phyloP scores from a whole-genome alignment of 2,113 vertebrate genomes.

The Accipiter cooperii region DNA sequence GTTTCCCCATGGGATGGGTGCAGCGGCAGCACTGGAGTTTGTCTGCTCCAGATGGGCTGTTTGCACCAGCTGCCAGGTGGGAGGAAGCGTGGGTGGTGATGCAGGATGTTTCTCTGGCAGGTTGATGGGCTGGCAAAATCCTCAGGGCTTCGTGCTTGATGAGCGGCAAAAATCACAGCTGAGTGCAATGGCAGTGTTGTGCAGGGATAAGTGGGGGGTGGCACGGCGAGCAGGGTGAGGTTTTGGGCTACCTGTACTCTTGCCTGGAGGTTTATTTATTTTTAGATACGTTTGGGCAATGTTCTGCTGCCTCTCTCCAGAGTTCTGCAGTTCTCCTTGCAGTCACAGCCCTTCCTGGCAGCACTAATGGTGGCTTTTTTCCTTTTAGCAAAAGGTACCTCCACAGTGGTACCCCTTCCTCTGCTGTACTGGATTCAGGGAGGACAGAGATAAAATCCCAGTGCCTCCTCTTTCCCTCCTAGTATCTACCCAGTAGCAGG shows the following conservation, averaged over 20 bases:
- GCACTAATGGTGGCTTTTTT: background rate
- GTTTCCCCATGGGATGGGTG: background rate
- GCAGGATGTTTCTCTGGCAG: background rate
- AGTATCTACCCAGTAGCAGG: background rate
- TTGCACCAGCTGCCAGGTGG: background rate
- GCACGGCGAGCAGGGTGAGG: fast-evolving
- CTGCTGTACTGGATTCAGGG: background rate
- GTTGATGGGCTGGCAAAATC: background rate
- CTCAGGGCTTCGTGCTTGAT: background rate
- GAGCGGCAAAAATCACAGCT: background rate
- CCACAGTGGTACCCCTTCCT: fast-evolving
- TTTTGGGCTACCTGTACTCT: background rate
- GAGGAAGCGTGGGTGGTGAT: background rate
- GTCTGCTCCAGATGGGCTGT: background rate
- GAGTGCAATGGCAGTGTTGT: fast-evolving
- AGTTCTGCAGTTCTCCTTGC: background rate
- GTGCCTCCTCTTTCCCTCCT: background rate
- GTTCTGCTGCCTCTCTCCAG: background rate
- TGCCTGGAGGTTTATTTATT: background rate
- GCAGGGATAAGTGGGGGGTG: fast-evolving
- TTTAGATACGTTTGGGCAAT: background rate
- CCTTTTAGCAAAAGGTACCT: background rate
- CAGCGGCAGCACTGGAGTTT: background rate
- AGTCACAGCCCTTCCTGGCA: background rate
- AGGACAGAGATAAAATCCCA: background rate